Conservation (phyloP, 2,113 vertebrate species). For the Centropristis striata region DNA sequence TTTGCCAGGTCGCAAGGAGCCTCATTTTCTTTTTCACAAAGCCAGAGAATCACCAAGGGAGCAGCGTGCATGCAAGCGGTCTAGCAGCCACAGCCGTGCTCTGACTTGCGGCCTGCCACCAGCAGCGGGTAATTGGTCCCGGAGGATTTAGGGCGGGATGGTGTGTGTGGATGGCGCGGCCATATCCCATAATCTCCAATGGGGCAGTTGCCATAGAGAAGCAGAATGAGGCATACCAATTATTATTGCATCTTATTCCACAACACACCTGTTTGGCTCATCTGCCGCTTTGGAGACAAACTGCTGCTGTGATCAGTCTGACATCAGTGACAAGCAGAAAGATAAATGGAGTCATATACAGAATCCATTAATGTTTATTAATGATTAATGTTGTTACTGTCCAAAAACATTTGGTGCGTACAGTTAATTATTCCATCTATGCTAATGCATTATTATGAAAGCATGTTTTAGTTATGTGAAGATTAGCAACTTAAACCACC, state of each 20-base stretch:
- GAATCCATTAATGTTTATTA: no score
- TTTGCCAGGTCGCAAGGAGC: slow-evolving; percentile 14
- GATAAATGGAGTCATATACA: background rate
- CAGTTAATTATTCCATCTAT: no score
- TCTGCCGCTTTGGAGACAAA: slow-evolving; percentile 44
- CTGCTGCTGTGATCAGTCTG: slow-evolving; percentile 37
- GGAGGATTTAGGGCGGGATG: slow-evolving; percentile 69
- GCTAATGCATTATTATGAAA: no score
- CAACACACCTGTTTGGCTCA: slow-evolving; percentile 79
- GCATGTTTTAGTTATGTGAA: no score
- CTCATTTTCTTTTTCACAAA: slow-evolving; percentile 51
- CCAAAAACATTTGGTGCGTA: no score
- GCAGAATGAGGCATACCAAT: slow-evolving; percentile 79
- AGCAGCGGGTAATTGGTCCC: slow-evolving; percentile 89
- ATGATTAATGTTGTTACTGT: no score
- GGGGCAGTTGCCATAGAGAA: slow-evolving; percentile 82
- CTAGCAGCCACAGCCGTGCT: slow-evolving; percentile 82
- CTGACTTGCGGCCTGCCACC: slow-evolving; percentile 82
- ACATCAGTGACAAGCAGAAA: slow-evolving; percentile 4
- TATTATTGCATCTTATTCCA: slow-evolving; percentile 81
- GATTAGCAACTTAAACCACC: no score
- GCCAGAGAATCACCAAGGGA: slow-evolving; percentile 62
- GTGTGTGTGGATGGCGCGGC: slow-evolving; percentile 66
- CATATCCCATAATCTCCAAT: slow-evolving; percentile 78
- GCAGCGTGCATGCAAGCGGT: slow-evolving; percentile 60